Base-by-base conservation (phyloP, 2,888 invertebrate species). In the Stenotaenia linearis region DNA sequence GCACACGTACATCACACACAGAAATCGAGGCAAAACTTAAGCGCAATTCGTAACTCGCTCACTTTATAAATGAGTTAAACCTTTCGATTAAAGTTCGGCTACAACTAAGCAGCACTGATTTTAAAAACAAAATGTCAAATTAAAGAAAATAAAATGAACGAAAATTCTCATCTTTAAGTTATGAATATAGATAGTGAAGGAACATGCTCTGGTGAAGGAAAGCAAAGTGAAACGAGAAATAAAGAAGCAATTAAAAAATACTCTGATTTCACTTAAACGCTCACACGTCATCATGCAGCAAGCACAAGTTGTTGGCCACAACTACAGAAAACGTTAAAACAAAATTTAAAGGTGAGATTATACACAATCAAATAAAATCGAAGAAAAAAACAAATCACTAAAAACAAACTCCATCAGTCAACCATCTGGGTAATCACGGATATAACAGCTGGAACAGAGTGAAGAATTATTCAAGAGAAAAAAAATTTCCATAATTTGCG, bases 1-100 rank as follows among this genome's bases (percentile, higher is more conserved):
- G 45, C 77, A 77, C 40, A n/a, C n/a, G n/a, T n/a, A n/a, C n/a
- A n/a, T n/a, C n/a, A 50, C 25, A 32, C 74, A 23, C 10, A 78
- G 21, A 45, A 77, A 77, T 77, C n/a, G 32, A 28, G 28, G 25
- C 28, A 28, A 74, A 74, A n/a, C n/a, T 18, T 74, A 28, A 74
- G 75, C 75, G 75, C 32, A 74, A 74, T 74, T 74, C 25, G n/a
- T 74, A 74, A 7, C 28, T 28, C 75, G 32, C 32, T 74, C 25
- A 74, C 25, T 50, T 18, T 32, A 9, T 32, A 32, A 32, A 32
- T 6, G 5, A 6, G 5, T 9, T 4, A 32, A 32, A 9, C 32
- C 9, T 32, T 32, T 32, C 32, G 4, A 32, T 32, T 32, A 32
- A 32, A 32, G 32, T 32, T 50, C 18, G 18, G 50, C 50, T 50